Conservation (phyloP, 2,797 vertebrate species). For the Leuciscus waleckii region DNA sequence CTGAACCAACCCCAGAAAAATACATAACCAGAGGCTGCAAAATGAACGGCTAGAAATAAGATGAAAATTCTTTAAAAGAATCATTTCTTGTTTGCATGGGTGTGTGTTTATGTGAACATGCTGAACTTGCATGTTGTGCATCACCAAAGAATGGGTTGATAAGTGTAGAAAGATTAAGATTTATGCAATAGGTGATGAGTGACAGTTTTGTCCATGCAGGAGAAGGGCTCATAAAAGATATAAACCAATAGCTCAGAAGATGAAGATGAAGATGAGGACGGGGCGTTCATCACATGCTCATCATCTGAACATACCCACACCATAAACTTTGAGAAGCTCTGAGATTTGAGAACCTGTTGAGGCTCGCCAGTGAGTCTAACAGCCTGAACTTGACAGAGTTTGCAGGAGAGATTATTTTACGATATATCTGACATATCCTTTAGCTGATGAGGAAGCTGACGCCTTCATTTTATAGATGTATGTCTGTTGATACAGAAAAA, state of each 20-base stretch:
- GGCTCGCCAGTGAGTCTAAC: background rate
- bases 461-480: conserved; percentile 63
- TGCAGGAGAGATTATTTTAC: conserved; percentile 61
- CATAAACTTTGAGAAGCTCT: background rate
- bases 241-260: background rate
- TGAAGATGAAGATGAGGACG: background rate
- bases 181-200: background rate
- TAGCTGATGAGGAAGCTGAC: conserved; percentile 71
- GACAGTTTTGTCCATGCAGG: background rate
- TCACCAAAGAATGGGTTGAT: background rate
- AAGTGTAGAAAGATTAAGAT: background rate
- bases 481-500: conserved; percentile 75
- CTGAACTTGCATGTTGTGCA: too few species aligned
- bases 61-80: background rate
- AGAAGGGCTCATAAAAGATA: background rate
- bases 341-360: background rate
- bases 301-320: background rate
- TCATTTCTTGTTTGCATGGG: background rate
- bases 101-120: background rate
- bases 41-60: background rate
- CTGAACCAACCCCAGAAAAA: conserved; percentile 19
- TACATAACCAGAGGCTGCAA: conserved; percentile 3
- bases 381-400: background rate
- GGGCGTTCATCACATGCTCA: background rate
- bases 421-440: conserved; percentile 60